Conservation (phyloP, 1,140 invertebrate genomes). For the Drosophila serrata region DNA sequence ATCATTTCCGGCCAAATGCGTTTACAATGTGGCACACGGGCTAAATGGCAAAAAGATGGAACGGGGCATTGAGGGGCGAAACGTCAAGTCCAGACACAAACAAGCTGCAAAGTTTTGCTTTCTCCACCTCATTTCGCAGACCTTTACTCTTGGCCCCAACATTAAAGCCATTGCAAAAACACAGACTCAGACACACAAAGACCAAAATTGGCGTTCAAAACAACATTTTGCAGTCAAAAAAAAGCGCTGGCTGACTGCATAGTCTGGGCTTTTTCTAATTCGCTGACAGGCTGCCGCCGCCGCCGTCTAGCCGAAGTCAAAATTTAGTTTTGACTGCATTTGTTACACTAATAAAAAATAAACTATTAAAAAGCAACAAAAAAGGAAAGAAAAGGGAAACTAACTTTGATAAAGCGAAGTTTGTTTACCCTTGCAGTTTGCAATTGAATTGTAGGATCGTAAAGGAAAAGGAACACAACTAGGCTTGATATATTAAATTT, state of each 20-base stretch:
- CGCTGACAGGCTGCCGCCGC: constrained; percentile 59
- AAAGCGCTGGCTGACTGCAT: constrained; percentile 68
- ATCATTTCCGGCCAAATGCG: constrained; percentile 79
- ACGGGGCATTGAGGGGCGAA: constrained; percentile 11
- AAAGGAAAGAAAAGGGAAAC: too few species aligned
- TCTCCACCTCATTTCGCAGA: constrained; percentile 31
- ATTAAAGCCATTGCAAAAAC: constrained; percentile 32
- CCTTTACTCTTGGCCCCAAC: constrained; percentile 17
- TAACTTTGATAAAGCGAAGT: too few species aligned
- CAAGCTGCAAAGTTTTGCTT: constrained; percentile 42
- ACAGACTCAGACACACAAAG: background rate
- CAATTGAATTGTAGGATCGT: too few species aligned
- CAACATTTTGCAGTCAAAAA: constrained; percentile 64
- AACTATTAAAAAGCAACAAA: background rate
- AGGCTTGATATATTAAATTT: too few species aligned
- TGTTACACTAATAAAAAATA: constrained; percentile 24
- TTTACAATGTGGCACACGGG: constrained; percentile 57
- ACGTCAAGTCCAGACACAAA: constrained; percentile 39
- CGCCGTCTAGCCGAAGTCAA: constrained; percentile 47
- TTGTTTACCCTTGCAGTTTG: too few species aligned
- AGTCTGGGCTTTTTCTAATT: constrained; percentile 47
- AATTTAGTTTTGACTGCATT: constrained; percentile 33
- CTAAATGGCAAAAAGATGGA: constrained; percentile 29
- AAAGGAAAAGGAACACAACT: too few species aligned
- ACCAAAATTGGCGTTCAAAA: constrained; percentile 66